Conservation (phyloP, 2,113 vertebrate species). For the Dendrocopos noguchii region DNA sequence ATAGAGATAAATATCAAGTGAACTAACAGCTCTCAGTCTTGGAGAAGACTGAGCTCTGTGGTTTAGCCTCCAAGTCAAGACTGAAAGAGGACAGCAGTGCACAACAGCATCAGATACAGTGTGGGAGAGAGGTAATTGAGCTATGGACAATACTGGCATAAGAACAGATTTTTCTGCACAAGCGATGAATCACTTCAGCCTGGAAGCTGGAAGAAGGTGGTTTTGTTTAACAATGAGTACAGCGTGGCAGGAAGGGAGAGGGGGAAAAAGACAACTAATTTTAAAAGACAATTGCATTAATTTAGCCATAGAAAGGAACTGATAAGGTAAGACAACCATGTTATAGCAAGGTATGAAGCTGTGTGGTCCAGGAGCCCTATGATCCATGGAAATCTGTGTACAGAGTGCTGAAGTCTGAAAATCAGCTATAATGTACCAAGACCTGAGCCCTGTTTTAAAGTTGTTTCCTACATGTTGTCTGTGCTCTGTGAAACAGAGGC, state of each 20-base stretch:
- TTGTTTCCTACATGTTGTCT: background rate
- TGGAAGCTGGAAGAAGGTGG: background rate
- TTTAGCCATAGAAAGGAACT: background rate
- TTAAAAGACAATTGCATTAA: background rate
- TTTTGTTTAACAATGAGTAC: background rate
- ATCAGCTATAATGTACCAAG: background rate
- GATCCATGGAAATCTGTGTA: background rate
- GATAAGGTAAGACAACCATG: background rate
- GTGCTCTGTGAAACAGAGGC: background rate
- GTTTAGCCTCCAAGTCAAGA: background rate
- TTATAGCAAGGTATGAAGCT: background rate
- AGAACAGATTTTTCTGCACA: background rate
- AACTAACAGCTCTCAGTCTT: background rate
- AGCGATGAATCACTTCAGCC: slow-evolving; percentile 4
- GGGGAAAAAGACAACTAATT: background rate
- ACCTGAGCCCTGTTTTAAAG: background rate
- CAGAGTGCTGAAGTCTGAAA: background rate
- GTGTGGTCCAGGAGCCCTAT: background rate
- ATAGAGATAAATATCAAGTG: background rate
- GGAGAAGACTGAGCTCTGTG: background rate
- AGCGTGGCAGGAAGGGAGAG: background rate
- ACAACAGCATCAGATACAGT: background rate
- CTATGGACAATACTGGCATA: background rate
- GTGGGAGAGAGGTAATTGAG: background rate
- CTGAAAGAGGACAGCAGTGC: background rate